Conservation (phyloP, 2,797 vertebrate genomes). For the Acomys russatus region DNA sequence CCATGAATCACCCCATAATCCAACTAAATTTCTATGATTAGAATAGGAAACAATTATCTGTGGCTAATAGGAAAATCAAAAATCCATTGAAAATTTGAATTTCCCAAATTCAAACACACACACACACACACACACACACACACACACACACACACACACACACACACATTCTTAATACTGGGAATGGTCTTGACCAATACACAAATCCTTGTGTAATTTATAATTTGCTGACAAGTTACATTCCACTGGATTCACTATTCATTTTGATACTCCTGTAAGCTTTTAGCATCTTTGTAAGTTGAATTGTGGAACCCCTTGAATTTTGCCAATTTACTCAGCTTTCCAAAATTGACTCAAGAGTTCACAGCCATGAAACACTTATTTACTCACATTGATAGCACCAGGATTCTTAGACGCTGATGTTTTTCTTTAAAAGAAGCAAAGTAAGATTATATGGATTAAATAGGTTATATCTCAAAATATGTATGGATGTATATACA, state of each 20-base stretch:
- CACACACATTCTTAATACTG: not conserved
- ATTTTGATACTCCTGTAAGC: slow-evolving; percentile 9
- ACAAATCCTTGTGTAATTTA: not conserved
- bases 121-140: too few species aligned
- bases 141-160: too few species aligned
- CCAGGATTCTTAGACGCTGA: not conserved
- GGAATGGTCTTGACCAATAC: not conserved
- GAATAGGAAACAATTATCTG: not conserved
- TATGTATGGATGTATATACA: not conserved
- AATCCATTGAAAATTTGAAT: not conserved
- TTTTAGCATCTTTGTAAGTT: slow-evolving; percentile 8
- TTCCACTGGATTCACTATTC: not conserved
- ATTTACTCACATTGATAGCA: not conserved
- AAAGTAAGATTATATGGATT: not conserved
- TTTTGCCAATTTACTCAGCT: not conserved
- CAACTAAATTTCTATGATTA: not conserved
- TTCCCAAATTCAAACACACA: not conserved
- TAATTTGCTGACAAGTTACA: not conserved
- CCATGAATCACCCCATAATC: not conserved
- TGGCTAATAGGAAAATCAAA: not conserved
- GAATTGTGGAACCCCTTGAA: not conserved
- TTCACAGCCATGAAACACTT: not conserved
- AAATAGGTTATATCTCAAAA: not conserved
- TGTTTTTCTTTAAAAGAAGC: slow-evolving; percentile 30
- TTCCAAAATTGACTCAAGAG: not conserved